phyloP scores from a whole-genome alignment of 2,797 vertebrate species.

The Macroramphosus scolopax region DNA sequence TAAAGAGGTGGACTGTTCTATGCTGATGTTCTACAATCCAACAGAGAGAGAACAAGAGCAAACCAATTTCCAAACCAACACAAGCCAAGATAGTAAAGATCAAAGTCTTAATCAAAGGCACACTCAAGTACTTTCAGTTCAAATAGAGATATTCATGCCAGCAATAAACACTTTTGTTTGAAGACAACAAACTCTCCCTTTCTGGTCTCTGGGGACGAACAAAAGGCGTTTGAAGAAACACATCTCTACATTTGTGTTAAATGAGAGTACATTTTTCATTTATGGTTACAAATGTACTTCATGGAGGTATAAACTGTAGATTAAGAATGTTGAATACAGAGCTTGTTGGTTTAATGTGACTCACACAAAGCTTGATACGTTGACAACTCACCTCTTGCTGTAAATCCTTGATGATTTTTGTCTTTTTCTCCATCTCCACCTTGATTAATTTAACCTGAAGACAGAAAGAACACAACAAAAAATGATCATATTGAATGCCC shows the following conservation, averaged over 20 bases:
- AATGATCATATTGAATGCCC: background rate
- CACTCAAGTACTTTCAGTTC: conserved; percentile 8
- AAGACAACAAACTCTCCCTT: conserved; percentile 13
- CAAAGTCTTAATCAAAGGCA: conserved; percentile 32
- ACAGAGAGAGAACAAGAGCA: conserved; percentile 9
- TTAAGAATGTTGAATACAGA: too few relatives aligned
- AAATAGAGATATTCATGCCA: conserved; percentile 28
- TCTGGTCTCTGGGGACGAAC: conserved; percentile 15
- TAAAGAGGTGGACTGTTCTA: conserved; percentile 25
- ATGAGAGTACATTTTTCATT: conserved; percentile 18
- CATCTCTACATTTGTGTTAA: conserved; percentile 24
- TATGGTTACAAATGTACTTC: background rate
- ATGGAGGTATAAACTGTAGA: background rate
- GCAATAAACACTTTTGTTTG: conserved; percentile 34
- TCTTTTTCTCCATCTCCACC: conserved; percentile 98
- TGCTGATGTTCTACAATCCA: conserved; percentile 23
- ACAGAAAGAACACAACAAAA: conserved; percentile 30
- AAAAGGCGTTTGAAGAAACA: conserved; percentile 31
- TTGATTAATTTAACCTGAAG: conserved; percentile 94
- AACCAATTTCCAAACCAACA: too few relatives aligned
- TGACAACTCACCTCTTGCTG: conserved; percentile 90
- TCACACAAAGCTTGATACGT: background rate
- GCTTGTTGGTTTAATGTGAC: background rate
- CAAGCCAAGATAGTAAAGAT: conserved; percentile 7
- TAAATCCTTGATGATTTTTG: conserved; percentile 95